phyloP scores from a whole-genome alignment of 2,888 invertebrate species.

The Orgyia antiqua region DNA sequence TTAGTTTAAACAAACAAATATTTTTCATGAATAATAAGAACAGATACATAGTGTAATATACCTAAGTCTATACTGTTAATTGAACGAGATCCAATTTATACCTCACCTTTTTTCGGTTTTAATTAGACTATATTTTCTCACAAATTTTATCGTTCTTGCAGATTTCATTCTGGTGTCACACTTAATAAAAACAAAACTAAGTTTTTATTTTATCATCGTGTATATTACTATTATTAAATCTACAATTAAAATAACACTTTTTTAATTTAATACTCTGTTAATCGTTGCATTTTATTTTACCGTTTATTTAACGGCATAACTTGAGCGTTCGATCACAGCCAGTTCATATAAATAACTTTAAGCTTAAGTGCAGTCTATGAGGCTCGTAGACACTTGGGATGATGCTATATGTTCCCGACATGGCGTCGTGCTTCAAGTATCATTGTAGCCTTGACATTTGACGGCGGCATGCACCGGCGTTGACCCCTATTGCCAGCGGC shows the following conservation, averaged over 20 bases:
- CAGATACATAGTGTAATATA: too few relatives aligned
- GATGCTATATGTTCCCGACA: slow-evolving; percentile 30
- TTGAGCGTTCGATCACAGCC: slow-evolving; percentile 69
- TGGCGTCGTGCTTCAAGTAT: slow-evolving; percentile 35
- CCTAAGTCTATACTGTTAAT: too few relatives aligned
- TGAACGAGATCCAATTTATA: too few relatives aligned
- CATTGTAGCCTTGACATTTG: slow-evolving; percentile 70
- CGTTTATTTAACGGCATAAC: slow-evolving; percentile 41
- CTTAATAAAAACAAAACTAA: slow-evolving; percentile 9
- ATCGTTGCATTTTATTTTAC: slow-evolving; percentile 46
- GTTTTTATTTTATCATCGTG: slow-evolving; percentile 11
- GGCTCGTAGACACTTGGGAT: slow-evolving; percentile 30
- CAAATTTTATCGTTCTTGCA: too few relatives aligned
- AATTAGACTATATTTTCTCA: too few relatives aligned
- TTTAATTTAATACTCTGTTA: slow-evolving; percentile 38
- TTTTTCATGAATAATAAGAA: too few relatives aligned
- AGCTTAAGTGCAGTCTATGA: slow-evolving; percentile 45
- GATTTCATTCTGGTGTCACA: too few relatives aligned
- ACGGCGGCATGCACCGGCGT: slow-evolving; percentile 29
- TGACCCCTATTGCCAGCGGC: slow-evolving; percentile 68
- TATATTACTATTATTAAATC: slow-evolving; percentile 16
- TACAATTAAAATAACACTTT: slow-evolving; percentile 20
- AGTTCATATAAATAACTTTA: slow-evolving; percentile 55
- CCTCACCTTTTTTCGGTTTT: too few relatives aligned
- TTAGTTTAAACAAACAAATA: too few relatives aligned